These are phyloP conservation scores for Tamandua tetradactyla DNA, from an alignment of 2,797 vertebrate species.

Conservation along the genomic window DNA sequence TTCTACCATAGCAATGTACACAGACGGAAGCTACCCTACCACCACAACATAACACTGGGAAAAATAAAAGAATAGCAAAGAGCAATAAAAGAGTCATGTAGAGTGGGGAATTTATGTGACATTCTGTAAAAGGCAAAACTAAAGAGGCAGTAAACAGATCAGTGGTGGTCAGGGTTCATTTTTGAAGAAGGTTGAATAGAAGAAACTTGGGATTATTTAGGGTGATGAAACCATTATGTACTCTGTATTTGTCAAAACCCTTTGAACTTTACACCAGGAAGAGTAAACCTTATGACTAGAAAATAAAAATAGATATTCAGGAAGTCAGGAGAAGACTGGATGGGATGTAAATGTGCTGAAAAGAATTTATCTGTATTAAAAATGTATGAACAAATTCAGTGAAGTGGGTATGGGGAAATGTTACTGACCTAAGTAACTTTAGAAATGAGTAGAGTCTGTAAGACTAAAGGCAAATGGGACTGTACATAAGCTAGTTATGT, in stretches of 20 bases:
- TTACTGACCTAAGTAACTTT: neutral
- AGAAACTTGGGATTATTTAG: neutral
- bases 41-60: neutral
- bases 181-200: neutral
- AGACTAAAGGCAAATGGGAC: neutral
- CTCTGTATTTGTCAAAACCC: neutral
- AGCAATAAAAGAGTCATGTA: neutral
- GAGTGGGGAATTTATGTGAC: too few species aligned
- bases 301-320: too few species aligned
- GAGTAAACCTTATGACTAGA: neutral
- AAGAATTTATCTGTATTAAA: neutral
- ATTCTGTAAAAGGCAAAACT: too few species aligned
- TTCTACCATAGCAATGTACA: neutral
- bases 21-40: neutral
- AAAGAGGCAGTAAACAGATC: too few species aligned
- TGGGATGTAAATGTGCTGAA: too few species aligned
- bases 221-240: neutral
- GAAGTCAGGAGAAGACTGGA: too few species aligned
- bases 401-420: too few species aligned
- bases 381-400: neutral
- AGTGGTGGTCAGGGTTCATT: neutral
- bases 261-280: too few species aligned
- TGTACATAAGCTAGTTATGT: too few species aligned
- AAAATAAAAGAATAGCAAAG: neutral
- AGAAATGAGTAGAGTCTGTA: neutral